phyloP scores from a whole-genome alignment of 2,888 invertebrate species.

The Drosophila pseudotakahashii region DNA sequence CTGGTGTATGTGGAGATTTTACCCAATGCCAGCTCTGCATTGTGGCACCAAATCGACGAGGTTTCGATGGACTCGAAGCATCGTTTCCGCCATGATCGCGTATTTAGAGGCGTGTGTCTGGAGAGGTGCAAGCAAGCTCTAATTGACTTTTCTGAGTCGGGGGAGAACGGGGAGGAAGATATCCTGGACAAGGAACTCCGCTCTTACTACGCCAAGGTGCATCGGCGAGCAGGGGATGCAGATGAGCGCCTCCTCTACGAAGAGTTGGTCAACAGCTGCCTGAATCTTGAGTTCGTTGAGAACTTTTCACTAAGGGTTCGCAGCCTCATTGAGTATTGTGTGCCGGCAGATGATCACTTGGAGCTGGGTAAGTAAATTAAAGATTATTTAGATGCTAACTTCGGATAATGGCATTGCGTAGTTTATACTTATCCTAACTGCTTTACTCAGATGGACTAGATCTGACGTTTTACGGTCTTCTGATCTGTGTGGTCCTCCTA shows the following conservation, averaged over 20 bases:
- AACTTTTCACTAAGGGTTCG: slow-evolving; percentile 62
- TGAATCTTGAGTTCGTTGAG: slow-evolving; percentile 64
- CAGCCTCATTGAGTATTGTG: slow-evolving; percentile 80
- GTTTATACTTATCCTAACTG: no score
- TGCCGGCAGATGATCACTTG: slow-evolving; percentile 44
- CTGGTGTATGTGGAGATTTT: slow-evolving; percentile 77
- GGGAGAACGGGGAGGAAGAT: slow-evolving; percentile 39
- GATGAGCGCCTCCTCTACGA: slow-evolving; percentile 67
- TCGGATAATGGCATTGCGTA: no score
- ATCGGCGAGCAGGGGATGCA: slow-evolving; percentile 62
- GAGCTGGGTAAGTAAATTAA: slow-evolving; percentile 55
- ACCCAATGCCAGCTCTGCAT: slow-evolving; percentile 62
- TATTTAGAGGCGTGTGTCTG: slow-evolving; percentile 79
- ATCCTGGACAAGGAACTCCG: slow-evolving; percentile 62
- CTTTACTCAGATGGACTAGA: slow-evolving; percentile 57
- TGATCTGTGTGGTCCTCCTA: slow-evolving; percentile 47
- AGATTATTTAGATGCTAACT: background rate
- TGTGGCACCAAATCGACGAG: slow-evolving; percentile 75
- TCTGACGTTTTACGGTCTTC: slow-evolving; percentile 47
- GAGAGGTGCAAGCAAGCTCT: slow-evolving; percentile 64
- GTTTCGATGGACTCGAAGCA: slow-evolving; percentile 68
- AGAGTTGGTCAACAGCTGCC: slow-evolving; percentile 70
- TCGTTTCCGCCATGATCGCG: slow-evolving; percentile 73
- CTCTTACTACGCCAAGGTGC: slow-evolving; percentile 66
- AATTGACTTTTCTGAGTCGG: slow-evolving; percentile 20